Evolutionary conservation across 1,140 invertebrate species (phyloP).

Genomic region (Drosophila saltans): DNA sequence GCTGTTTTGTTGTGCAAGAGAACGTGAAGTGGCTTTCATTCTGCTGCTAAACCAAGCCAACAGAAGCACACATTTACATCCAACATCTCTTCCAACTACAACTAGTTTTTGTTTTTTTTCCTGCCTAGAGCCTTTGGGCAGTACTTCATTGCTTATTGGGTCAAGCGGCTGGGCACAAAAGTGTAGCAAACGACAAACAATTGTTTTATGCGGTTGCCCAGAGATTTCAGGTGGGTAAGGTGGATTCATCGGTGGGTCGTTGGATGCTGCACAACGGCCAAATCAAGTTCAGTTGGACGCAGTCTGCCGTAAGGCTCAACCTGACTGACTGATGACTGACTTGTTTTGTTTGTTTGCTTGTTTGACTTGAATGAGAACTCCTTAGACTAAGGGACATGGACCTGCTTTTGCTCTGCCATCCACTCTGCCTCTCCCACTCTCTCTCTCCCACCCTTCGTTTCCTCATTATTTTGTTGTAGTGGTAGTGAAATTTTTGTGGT

Average conservation of each 20-base stretch:
- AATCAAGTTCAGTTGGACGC: slow-evolving; percentile 69
- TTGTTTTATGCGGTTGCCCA: slow-evolving; percentile 53
- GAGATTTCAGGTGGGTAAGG: slow-evolving; percentile 11
- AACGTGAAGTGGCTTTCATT: slow-evolving; percentile 26
- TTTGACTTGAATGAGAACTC: slow-evolving; percentile 25
- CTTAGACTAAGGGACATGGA: background rate
- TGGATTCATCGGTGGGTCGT: background rate
- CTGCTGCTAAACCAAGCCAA: background rate
- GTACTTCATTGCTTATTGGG: slow-evolving; percentile 63
- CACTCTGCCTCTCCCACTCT: too few relatives aligned
- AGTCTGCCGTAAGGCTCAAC: slow-evolving; percentile 58
- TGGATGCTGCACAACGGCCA: slow-evolving; percentile 15
- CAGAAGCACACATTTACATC: slow-evolving; percentile 23
- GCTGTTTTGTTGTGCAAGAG: slow-evolving; percentile 47
- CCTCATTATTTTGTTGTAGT: background rate
- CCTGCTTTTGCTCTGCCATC: background rate
- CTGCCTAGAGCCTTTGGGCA: slow-evolving; percentile 6
- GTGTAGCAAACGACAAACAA: slow-evolving; percentile 69
- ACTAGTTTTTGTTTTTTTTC: background rate
- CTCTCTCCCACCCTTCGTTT: background rate
- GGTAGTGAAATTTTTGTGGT: slow-evolving; percentile 65
- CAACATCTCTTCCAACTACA: slow-evolving; percentile 8
- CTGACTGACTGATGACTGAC: slow-evolving; percentile 16
- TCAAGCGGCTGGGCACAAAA: slow-evolving; percentile 54
- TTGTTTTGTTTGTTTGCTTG: slow-evolving; percentile 53